Evolutionary conservation across 2,888 invertebrate genomes (phyloP), one percentile per base, ranked within the genome.

Genomic region (Agrotis puta): DNA sequence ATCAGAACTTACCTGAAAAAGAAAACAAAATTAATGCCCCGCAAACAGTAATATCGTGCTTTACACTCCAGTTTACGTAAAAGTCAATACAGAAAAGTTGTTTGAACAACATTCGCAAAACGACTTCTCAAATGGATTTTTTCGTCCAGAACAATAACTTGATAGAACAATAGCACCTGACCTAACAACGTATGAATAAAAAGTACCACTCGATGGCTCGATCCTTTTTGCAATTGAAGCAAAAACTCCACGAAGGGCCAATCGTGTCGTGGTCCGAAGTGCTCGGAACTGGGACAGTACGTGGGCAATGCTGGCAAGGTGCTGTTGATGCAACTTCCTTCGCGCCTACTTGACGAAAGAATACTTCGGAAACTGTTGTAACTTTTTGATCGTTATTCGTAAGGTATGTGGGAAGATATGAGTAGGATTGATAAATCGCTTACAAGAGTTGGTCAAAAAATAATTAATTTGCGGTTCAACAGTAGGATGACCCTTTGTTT

Each of bases 281-380:
- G 48, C 51, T 39, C 75, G 74, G 78, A 88, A 85, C 87, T 92
- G 87, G 91, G 87, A 87, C 89, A 87, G 81, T 79, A 88, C 90
- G 93, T 93, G 91, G 93, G 92, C 87, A 77, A 79, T 69, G 73
- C 69, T 82, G 81, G 86, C 84, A 88, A 90, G 91, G 88, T 89
- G 89, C 86, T 88, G 87, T 87, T 94, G 93, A 91, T 91, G 94
- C 94, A 94, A 94, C 92, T 90, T 94, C 94, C 94, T 92, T 85
- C 79, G 89, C 92, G 88, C 93, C 92, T 91, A 93, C 92, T 73
- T 87, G 83, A 86, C 85, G 84, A 88, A 90, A 91, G 88, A 88
- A 88, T 87, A 84, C 87, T 87, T 86, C 82, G 85, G 84, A 79
- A 85, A 84, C 82, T 83, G 84, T 87, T 78, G 77, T 70, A 82